Evolutionary conservation across 2,888 invertebrate genomes (phyloP).

Genomic region (Lasioglossum villosulum): DNA sequence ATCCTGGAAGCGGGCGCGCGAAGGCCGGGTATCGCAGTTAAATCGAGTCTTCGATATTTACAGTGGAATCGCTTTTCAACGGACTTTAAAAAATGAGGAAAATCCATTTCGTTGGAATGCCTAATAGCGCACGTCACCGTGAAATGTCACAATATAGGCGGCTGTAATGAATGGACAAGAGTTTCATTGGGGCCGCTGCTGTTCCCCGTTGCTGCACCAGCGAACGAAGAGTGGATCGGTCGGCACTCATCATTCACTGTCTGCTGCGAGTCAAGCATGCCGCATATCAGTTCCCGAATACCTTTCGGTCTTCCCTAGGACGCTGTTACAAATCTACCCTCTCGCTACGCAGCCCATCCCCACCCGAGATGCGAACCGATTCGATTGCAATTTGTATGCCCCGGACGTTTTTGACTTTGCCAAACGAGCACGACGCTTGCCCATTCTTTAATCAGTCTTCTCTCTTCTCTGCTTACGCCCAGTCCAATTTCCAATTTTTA

Average conservation of each 20-base stretch:
- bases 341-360: conserved; percentile 20
- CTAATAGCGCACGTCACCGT: conserved; percentile 54
- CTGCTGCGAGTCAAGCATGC: conserved; percentile 66
- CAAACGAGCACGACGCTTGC: conserved; percentile 7
- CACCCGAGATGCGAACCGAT: conserved; percentile 35
- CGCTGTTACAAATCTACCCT: conserved; percentile 62
- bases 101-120: conserved; percentile 63
- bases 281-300: conserved; percentile 75
- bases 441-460: conserved; percentile 45
- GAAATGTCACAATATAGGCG: conserved; percentile 64
- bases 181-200: conserved; percentile 64
- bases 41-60: conserved; percentile 45
- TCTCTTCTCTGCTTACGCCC: conserved; percentile 23
- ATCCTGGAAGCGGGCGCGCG: neutral
- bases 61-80: conserved; percentile 35
- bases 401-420: conserved; percentile 15
- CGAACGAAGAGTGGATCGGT: conserved; percentile 63
- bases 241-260: conserved; percentile 71
- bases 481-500: neutral
- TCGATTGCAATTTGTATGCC: conserved; percentile 48
- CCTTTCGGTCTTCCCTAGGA: conserved; percentile 65
- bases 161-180: conserved; percentile 61
- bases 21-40: neutral
- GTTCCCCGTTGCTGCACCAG: conserved; percentile 40
- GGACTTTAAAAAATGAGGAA: conserved; percentile 45